Conservation (phyloP, 2,113 vertebrate species). For the Hassar affinis region DNA sequence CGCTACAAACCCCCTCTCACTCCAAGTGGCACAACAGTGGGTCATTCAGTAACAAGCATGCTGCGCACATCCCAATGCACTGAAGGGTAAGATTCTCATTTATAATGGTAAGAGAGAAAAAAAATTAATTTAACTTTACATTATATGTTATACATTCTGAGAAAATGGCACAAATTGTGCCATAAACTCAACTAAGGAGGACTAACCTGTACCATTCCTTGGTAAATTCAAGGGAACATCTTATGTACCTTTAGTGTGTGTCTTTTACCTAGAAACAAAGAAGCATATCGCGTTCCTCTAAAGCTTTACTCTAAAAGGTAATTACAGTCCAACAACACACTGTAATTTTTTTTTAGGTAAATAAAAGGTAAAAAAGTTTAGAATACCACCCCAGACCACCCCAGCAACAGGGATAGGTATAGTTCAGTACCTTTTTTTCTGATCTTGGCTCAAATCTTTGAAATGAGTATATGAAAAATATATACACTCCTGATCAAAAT, state of each 20-base stretch:
- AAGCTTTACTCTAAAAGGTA: background rate
- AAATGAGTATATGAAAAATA: background rate
- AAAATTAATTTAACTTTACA: background rate
- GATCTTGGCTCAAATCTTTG: background rate
- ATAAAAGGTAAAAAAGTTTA: too few species aligned
- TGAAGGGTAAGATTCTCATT: background rate
- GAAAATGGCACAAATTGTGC: background rate
- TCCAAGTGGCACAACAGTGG: background rate
- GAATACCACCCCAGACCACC: background rate
- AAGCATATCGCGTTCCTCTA: background rate
- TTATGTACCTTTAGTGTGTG: background rate
- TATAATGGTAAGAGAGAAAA: background rate
- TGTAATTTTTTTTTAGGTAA: too few species aligned
- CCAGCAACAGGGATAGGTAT: background rate
- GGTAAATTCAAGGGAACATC: background rate
- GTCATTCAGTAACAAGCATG: slow-evolving; percentile 1
- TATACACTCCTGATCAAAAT: too few species aligned
- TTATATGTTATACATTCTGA: too few species aligned
- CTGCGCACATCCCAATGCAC: background rate
- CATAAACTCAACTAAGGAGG: background rate
- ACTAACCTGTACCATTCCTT: background rate
- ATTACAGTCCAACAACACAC: background rate
- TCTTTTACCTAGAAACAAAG: background rate
- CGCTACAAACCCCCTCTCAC: slow-evolving; percentile 27
- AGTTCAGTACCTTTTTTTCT: background rate